Conservation (phyloP, 2,888 invertebrate species). For the Pterostichus madidus region DNA sequence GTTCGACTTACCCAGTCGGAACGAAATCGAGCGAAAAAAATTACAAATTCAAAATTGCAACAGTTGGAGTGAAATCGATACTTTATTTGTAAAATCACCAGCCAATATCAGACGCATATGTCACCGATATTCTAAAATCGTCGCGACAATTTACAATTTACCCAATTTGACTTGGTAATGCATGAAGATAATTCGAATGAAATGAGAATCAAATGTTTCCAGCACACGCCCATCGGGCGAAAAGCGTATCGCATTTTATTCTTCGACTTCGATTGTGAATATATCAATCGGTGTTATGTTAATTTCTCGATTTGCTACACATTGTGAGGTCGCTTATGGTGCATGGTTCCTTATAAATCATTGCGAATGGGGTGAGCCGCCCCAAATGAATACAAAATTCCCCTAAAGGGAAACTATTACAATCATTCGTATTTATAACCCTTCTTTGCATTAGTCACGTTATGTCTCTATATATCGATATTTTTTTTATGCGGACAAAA, state of each 20-base stretch:
- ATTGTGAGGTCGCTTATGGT: constrained; percentile 75
- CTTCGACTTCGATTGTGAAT: constrained; percentile 73
- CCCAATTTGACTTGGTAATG: constrained; percentile 63
- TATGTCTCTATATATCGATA: constrained; percentile 69
- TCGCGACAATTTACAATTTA: constrained; percentile 17
- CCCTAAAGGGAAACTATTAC: constrained; percentile 69
- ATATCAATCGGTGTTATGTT: constrained; percentile 76
- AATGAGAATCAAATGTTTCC: constrained; percentile 58
- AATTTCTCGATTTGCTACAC: constrained; percentile 74
- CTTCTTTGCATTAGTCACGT: constrained; percentile 66
- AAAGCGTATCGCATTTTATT: constrained; percentile 41
- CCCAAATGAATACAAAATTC: constrained; percentile 77
- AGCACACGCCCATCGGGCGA: constrained; percentile 56
- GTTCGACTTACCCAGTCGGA: constrained; percentile 49
- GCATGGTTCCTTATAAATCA: constrained; percentile 75
- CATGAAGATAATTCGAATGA: constrained; percentile 39
- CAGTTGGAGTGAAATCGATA: constrained; percentile 72
- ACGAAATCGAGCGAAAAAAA: constrained; percentile 55
- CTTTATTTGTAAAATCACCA: constrained; percentile 69
- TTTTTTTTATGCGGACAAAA: constrained; percentile 54
- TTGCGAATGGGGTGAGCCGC: constrained; percentile 69
- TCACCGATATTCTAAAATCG: constrained; percentile 40
- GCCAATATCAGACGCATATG: constrained; percentile 55
- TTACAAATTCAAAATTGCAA: constrained; percentile 62
- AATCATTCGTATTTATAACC: constrained; percentile 60